A percentile compares a stretch with the other conserved stretches of the same genome.
Evolutionary conservation across 2,888 invertebrate genomes (phyloP).

Genomic region (Metopia argyrocephala): DNA sequence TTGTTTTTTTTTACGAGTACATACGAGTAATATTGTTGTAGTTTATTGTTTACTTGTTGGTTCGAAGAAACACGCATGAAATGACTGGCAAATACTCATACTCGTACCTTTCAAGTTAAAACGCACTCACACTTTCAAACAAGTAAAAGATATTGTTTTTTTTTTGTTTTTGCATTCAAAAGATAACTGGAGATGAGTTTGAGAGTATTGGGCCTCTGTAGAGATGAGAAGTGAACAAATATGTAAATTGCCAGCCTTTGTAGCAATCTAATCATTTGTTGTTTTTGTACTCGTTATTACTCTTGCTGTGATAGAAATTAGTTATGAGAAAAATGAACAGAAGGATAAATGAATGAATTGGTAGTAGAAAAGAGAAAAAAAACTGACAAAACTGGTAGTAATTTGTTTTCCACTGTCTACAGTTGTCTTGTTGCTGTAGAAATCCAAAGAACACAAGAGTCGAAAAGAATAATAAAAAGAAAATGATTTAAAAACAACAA

Average conservation of each 20-base stretch:
- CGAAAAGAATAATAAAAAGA: not conserved
- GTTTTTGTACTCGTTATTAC: conserved; percentile 20
- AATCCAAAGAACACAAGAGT: not conserved
- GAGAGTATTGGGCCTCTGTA: conserved; percentile 41
- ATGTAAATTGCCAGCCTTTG: conserved; percentile 53
- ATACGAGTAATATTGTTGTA: not conserved
- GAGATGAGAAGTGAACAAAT: conserved; percentile 48
- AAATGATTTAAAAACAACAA: not conserved
- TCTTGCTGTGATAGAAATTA: conserved; percentile 5
- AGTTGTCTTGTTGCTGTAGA: not conserved
- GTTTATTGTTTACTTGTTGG: conserved; percentile 12
- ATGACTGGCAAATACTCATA: conserved; percentile 1
- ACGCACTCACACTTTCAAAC: not conserved
- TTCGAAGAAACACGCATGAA: conserved; percentile 12
- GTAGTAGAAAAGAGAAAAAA: no score
- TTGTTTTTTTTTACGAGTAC: no score
- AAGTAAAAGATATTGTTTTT: no score
- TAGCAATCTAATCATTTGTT: conserved; percentile 2
- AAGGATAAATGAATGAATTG: not conserved
- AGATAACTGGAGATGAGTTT: conserved; percentile 21
- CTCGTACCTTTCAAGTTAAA: not conserved
- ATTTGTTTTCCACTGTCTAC: conserved; percentile 33
- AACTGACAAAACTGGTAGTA: conserved; percentile 8
- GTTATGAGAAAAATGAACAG: not conserved
- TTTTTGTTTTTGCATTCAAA: not conserved